Evolutionary conservation across 1,140 invertebrate species (phyloP).

Genomic region (Aphaenogaster ashmeadi): DNA sequence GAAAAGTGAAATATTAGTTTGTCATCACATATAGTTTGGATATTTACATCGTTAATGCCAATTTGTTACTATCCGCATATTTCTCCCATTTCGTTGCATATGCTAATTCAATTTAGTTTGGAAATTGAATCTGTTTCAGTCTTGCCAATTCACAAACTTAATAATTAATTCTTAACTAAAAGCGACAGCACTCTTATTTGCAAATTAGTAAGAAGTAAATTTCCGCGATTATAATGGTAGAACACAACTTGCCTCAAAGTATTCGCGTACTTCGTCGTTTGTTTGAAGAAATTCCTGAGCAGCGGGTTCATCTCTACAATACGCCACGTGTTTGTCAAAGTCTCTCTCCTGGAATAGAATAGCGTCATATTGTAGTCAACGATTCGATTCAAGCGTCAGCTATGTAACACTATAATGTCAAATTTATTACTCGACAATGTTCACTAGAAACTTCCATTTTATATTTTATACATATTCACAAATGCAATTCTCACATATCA

Average conservation of each 20-base stretch:
- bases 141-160: background rate
- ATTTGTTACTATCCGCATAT: background rate
- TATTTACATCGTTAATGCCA: slow-evolving; percentile 3
- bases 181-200: background rate
- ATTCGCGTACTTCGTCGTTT: slow-evolving; percentile 91
- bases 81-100: background rate
- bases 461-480: background rate
- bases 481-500: background rate
- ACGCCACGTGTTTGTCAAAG: slow-evolving; percentile 97
- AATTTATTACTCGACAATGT: background rate
- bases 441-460: background rate
- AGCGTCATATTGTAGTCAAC: background rate
- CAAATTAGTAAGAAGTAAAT: slow-evolving; percentile 5
- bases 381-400: background rate
- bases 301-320: slow-evolving; percentile 94
- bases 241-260: slow-evolving; percentile 91
- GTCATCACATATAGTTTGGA: background rate
- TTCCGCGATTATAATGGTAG: slow-evolving; percentile 1
- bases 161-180: slow-evolving; percentile 16
- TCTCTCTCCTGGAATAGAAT: slow-evolving; percentile 91
- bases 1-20: slow-evolving; percentile 4
- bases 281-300: slow-evolving; percentile 93
- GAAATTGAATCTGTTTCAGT: background rate
- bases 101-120: slow-evolving; percentile 17
- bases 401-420: background rate